Percentiles rank a stretch among this genome's conserved stretches.
These are phyloP conservation scores for Porphyrio hochstetteri DNA, from an alignment of 2,113 vertebrate genomes.

Conservation along the genomic window DNA sequence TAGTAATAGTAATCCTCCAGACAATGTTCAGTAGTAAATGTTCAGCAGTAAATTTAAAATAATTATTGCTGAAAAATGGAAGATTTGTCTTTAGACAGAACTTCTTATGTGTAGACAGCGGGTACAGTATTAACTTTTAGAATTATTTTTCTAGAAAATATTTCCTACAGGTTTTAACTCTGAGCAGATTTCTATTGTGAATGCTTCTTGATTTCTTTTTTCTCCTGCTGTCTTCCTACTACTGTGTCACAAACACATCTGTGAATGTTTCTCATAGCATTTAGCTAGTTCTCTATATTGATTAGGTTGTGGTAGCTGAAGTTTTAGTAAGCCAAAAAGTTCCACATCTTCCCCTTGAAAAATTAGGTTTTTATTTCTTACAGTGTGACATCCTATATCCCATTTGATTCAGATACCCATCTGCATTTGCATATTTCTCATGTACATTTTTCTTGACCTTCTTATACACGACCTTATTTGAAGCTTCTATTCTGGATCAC, in stretches of 20 bases:
- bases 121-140: background rate
- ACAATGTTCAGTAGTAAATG: background rate
- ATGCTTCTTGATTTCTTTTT: background rate
- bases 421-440: background rate
- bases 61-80: background rate
- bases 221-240: background rate
- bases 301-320: background rate
- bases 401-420: background rate
- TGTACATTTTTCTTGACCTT: background rate
- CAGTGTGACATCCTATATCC: background rate
- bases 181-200: background rate
- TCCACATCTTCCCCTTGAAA: background rate
- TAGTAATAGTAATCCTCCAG: background rate
- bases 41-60: background rate
- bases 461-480: background rate
- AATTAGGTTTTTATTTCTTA: background rate
- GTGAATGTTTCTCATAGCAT: background rate
- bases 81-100: background rate
- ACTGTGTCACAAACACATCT: background rate
- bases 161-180: background rate
- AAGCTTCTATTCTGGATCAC: background rate
- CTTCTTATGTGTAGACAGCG: background rate
- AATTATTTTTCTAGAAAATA: background rate
- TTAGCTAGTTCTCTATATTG: background rate
- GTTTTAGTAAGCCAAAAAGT: background rate